A percentile compares a stretch with the other conserved stretches of the same genome.
Evolutionary conservation across 1,140 invertebrate species (phyloP).

Genomic region (Asbolus verrucosus): DNA sequence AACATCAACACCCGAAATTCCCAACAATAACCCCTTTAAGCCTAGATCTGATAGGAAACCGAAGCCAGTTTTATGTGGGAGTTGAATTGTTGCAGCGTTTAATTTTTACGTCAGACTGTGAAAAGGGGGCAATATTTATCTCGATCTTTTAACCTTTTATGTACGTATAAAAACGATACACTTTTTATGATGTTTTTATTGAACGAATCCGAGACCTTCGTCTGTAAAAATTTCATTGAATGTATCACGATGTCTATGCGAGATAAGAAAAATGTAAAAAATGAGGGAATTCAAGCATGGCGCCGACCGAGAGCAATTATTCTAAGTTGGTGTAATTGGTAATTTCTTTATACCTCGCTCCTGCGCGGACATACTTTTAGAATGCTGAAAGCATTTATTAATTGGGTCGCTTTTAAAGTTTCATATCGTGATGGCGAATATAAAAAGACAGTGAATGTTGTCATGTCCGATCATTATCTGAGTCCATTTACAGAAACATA

Average conservation of each 20-base stretch:
- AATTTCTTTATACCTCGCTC: slow-evolving; percentile 32
- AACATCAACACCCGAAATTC: too few relatives aligned
- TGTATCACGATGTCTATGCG: slow-evolving; percentile 2
- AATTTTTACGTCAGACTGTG: slow-evolving; percentile 27
- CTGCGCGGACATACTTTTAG: slow-evolving; percentile 27
- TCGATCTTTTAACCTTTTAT: slow-evolving; percentile 31
- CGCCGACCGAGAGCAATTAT: too few relatives aligned
- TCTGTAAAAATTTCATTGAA: slow-evolving; percentile 22
- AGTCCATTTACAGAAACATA: slow-evolving; percentile 34
- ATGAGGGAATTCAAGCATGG: too few relatives aligned
- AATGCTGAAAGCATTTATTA: slow-evolving; percentile 39
- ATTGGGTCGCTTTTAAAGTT: slow-evolving; percentile 37
- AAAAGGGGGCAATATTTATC: slow-evolving; percentile 36
- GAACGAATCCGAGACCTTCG: not conserved
- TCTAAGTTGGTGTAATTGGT: too few relatives aligned
- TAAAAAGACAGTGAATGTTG: slow-evolving; percentile 38
- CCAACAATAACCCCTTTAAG: too few relatives aligned
- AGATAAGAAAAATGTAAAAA: slow-evolving; percentile 16
- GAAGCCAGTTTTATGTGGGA: slow-evolving; percentile 14
- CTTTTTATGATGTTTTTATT: slow-evolving; percentile 1
- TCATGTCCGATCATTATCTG: slow-evolving; percentile 38
- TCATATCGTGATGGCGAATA: slow-evolving; percentile 31
- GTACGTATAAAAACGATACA: not conserved
- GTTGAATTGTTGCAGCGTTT: slow-evolving; percentile 36
- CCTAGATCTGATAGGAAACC: slow-evolving; percentile 1